phyloP scores from a whole-genome alignment of 2,113 vertebrate genomes.

The Alaudala cheleensis region DNA sequence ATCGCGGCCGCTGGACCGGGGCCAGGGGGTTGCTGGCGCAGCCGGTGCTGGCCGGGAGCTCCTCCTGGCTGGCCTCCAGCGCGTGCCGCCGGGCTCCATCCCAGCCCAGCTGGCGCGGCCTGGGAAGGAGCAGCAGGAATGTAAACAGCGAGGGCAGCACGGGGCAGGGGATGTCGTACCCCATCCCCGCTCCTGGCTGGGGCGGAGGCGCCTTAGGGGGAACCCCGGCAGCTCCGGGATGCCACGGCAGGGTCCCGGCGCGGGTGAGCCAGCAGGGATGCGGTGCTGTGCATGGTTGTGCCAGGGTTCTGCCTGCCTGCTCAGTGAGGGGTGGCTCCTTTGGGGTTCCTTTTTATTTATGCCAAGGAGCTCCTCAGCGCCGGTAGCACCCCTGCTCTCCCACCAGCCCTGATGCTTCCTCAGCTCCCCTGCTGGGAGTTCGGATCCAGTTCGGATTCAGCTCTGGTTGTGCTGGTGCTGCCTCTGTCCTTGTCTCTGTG shows the following conservation, averaged over 20 bases:
- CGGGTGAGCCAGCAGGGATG: accelerated
- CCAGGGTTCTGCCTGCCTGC: not conserved
- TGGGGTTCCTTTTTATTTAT: not conserved
- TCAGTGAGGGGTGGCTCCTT: accelerated
- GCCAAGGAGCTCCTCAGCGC: not conserved
- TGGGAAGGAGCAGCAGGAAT: slow-evolving; percentile 52
- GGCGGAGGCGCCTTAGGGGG: not conserved
- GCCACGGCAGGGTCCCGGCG: accelerated
- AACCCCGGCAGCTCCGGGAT: accelerated
- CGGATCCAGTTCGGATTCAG: accelerated
- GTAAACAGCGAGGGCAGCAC: slow-evolving; percentile 17
- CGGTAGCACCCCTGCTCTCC: not conserved
- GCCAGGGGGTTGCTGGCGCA: slow-evolving; percentile 43
- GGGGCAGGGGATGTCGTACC: not conserved
- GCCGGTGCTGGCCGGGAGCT: slow-evolving; percentile 26
- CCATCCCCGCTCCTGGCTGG: not conserved
- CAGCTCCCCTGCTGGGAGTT: not conserved
- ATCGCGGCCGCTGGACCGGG: slow-evolving; percentile 27
- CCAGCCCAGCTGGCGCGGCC: slow-evolving; percentile 3
- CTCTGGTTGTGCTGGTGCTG: not conserved
- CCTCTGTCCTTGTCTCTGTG: accelerated
- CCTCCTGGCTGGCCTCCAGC: slow-evolving; percentile 53
- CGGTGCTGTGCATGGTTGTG: accelerated
- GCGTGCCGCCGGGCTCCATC: not conserved
- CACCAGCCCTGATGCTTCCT: too few relatives aligned